Evolutionary conservation across 2,888 invertebrate species (phyloP).

Genomic region (Agrotis exclamationis): DNA sequence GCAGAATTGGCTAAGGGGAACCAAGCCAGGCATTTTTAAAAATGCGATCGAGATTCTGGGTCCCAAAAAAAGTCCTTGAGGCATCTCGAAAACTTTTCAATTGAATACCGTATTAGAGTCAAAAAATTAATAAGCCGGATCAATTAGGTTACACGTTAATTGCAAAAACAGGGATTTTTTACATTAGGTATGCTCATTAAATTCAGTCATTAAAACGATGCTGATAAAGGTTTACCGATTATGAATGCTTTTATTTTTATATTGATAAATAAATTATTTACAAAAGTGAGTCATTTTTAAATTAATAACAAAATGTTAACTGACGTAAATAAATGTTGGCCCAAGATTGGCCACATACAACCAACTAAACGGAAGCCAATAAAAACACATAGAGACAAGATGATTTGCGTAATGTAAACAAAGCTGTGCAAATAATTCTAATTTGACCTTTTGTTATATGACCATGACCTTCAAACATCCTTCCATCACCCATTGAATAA

Average conservation of each 20-base stretch:
- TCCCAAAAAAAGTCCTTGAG: too few relatives aligned
- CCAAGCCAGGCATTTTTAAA: too few relatives aligned
- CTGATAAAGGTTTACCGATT: background rate
- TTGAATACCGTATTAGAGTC: too few relatives aligned
- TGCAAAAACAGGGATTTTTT: too few relatives aligned
- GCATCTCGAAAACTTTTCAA: too few relatives aligned
- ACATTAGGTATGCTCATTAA: too few relatives aligned
- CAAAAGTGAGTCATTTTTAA: background rate
- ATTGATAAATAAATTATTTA: background rate
- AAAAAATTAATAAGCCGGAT: too few relatives aligned
- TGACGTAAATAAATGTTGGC: background rate
- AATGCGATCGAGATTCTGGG: too few relatives aligned
- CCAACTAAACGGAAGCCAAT: constrained; percentile 10
- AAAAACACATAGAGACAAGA: background rate
- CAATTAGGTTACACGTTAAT: too few relatives aligned
- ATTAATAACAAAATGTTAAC: background rate
- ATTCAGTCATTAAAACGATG: background rate
- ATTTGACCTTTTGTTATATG: constrained; percentile 30
- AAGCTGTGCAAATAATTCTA: constrained; percentile 36
- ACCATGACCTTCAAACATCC: constrained; percentile 4
- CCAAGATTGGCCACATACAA: constrained; percentile 16
- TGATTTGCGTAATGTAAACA: constrained; percentile 30
- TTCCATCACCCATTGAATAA: too few relatives aligned
- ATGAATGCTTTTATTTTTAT: background rate
- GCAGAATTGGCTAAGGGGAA: too few relatives aligned